Percentiles rank a stretch among this genome's conserved stretches.
Evolutionary conservation across 2,113 vertebrate genomes (phyloP).

Genomic region (Coptodon rendalli): DNA sequence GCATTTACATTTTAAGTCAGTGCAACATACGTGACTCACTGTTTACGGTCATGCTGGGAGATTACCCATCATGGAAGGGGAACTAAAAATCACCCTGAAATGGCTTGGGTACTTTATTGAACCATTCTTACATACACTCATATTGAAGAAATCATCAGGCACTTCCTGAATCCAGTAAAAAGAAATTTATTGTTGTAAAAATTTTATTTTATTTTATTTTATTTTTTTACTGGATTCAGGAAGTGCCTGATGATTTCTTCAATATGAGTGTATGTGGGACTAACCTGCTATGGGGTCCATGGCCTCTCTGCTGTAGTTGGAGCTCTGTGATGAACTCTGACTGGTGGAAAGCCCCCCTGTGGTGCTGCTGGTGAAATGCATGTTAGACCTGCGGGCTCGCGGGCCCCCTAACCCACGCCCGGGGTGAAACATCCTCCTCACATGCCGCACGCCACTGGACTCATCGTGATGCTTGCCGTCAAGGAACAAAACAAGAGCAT

Average conservation of each 20-base stretch:
- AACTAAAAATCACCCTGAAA: background rate
- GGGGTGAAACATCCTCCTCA: slow-evolving; percentile 98
- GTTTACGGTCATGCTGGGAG: background rate
- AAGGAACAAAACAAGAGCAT: slow-evolving; percentile 13
- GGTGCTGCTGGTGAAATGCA: slow-evolving; percentile 99
- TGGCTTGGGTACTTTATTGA: background rate
- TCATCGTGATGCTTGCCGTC: slow-evolving; percentile 77
- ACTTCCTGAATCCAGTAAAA: background rate
- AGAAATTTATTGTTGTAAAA: no score
- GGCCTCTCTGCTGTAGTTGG: slow-evolving; percentile 98
- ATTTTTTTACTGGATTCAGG: background rate
- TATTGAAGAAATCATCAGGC: background rate
- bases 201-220: no score
- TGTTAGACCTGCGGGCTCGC: slow-evolving; percentile 96
- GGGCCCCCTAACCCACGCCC: slow-evolving; percentile 93
- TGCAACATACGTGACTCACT: background rate
- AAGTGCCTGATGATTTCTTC: background rate
- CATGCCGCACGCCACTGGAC: slow-evolving; percentile 97
- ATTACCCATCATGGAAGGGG: background rate
- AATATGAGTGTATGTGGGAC: background rate
- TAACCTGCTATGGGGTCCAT: slow-evolving; percentile 99
- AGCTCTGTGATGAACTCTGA: slow-evolving; percentile 90
- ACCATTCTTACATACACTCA: background rate
- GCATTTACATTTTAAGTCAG: background rate
- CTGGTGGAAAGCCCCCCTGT: slow-evolving; percentile 86